These are phyloP conservation scores for Cyphomyrmex costatus DNA, from an alignment of 1,140 invertebrate species.

Conservation along the genomic window DNA sequence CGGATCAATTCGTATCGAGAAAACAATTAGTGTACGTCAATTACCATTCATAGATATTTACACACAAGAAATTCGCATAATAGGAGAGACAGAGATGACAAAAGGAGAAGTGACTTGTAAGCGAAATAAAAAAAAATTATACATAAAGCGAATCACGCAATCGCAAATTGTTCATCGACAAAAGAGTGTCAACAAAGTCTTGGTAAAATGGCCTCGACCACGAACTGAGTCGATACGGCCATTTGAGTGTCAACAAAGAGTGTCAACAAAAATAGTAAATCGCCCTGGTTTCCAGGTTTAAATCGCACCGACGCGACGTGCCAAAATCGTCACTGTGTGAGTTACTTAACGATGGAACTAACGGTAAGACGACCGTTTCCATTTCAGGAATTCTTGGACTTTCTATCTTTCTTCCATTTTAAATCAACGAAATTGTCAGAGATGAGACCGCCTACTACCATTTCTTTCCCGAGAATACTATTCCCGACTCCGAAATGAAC, in stretches of 20 bases:
- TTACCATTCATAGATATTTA: conserved; percentile 8
- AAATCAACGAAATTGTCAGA: conserved; percentile 48
- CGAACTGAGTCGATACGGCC: too few species aligned
- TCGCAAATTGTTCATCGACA: not conserved
- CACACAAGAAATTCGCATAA: not conserved
- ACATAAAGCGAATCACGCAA: not conserved
- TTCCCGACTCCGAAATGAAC: conserved; percentile 8
- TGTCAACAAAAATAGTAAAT: conserved; percentile 56
- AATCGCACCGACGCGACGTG: conserved; percentile 36
- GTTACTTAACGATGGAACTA: conserved; percentile 10
- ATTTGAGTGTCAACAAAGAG: too few species aligned
- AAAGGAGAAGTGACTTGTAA: not conserved
- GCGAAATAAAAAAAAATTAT: not conserved
- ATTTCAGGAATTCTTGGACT: not conserved
- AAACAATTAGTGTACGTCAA: conserved; percentile 22
- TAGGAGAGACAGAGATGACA: not conserved
- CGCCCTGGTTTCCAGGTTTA: conserved; percentile 29
- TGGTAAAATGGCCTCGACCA: too few species aligned
- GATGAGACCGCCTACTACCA: not conserved
- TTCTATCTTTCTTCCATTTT: conserved; percentile 25
- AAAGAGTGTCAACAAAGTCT: conserved; percentile 49
- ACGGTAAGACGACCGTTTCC: not conserved
- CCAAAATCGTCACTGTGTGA: not conserved
- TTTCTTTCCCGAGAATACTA: conserved; percentile 30
- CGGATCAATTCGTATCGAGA: conserved; percentile 20